Evolutionary conservation across 1,140 invertebrate species (phyloP).

Genomic region (Sminthurides bifidus): DNA sequence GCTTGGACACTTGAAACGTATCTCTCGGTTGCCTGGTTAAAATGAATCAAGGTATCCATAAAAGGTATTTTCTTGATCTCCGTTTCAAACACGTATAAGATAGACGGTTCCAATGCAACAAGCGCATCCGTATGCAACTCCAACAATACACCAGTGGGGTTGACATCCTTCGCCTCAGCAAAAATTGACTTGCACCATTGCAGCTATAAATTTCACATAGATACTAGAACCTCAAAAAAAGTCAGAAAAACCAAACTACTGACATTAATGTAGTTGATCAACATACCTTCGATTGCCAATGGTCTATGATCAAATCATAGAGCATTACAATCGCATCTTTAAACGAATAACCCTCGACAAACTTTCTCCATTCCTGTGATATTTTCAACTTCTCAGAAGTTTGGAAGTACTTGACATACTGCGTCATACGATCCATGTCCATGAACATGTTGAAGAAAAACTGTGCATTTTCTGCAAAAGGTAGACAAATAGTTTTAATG

Average conservation of each 20-base stretch:
- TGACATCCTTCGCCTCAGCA: constrained; percentile 9
- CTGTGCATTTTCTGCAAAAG: constrained; percentile 24
- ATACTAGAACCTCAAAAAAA: background rate
- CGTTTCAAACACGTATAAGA: constrained; percentile 29
- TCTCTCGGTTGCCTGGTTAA: constrained; percentile 27
- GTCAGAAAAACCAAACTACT: background rate
- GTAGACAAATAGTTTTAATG: no score
- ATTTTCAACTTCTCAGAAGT: constrained; percentile 29
- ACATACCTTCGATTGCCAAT: constrained; percentile 25
- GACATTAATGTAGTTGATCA: background rate
- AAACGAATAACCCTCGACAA: constrained; percentile 23
- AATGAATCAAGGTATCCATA: constrained; percentile 25
- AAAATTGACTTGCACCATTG: constrained; percentile 30
- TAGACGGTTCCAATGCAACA: constrained; percentile 21
- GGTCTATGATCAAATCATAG: constrained; percentile 27
- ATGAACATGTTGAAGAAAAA: constrained; percentile 30
- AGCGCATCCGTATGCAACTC: constrained; percentile 26
- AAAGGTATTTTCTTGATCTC: constrained; percentile 28
- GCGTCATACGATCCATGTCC: constrained; percentile 22
- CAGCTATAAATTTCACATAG: constrained; percentile 14
- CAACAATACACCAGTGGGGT: constrained; percentile 19
- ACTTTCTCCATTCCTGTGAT: constrained; percentile 27
- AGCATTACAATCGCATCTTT: constrained; percentile 27
- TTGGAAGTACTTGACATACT: constrained; percentile 31
- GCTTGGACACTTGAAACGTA: constrained; percentile 22